Conservation (phyloP, 1,140 invertebrate species). For the Pseudomyrmex sp. region DNA sequence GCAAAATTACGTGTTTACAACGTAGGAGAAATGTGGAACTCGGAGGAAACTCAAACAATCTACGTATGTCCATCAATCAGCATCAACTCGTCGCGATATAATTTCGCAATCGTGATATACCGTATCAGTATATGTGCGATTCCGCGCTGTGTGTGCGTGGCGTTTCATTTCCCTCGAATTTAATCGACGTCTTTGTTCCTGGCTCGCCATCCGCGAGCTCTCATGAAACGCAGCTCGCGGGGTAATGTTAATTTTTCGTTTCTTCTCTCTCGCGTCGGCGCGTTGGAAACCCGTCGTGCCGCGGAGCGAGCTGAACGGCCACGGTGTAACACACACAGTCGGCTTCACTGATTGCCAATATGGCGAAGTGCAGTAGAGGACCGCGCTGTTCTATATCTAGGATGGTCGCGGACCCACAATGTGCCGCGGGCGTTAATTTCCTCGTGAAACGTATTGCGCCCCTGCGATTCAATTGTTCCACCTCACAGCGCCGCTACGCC, state of each 20-base stretch:
- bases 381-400: constrained; percentile 62
- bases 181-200: constrained; percentile 52
- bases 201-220: constrained; percentile 33
- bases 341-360: constrained; percentile 83
- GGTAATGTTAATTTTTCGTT: constrained; percentile 66
- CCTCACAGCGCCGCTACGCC: constrained; percentile 66
- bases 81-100: too few relatives aligned
- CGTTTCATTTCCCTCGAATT: constrained; percentile 59
- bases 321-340: constrained; percentile 78
- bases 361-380: constrained; percentile 68
- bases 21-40: too few relatives aligned
- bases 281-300: constrained; percentile 12
- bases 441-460: constrained; percentile 82
- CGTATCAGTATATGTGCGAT: neutral
- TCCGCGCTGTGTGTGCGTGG: neutral
- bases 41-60: too few relatives aligned
- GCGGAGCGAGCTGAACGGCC: constrained; percentile 24
- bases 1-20: neutral
- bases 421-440: constrained; percentile 83
- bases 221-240: constrained; percentile 48
- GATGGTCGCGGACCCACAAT: constrained; percentile 77
- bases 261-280: constrained; percentile 29
- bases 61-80: too few relatives aligned
- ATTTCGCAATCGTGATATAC: neutral
- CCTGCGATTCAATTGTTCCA: constrained; percentile 82